Evolutionary conservation across 2,888 invertebrate species (phyloP).

Genomic region (Nephrocerus scutellatus): DNA sequence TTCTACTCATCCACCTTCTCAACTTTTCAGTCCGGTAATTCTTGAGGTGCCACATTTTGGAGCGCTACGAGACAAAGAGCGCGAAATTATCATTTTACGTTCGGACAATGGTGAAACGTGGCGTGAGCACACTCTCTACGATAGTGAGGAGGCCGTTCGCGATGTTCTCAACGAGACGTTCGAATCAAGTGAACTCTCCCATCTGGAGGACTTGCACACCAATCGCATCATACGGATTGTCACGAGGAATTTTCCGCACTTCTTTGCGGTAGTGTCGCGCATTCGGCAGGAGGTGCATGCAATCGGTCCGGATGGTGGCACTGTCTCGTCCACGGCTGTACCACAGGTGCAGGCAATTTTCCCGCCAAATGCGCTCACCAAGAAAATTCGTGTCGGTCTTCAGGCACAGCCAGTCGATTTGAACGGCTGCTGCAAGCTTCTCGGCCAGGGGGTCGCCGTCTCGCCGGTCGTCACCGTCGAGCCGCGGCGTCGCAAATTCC

Average conservation of each 20-base stretch:
- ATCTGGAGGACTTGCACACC: slow-evolving; percentile 76
- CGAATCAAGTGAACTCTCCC: slow-evolving; percentile 65
- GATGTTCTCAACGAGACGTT: slow-evolving; percentile 81
- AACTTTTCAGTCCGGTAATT: slow-evolving; percentile 66
- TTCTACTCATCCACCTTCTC: background rate
- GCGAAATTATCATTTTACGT: slow-evolving; percentile 91
- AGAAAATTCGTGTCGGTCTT: slow-evolving; percentile 95
- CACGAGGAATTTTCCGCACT: slow-evolving; percentile 96
- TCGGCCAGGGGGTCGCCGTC: slow-evolving; percentile 94
- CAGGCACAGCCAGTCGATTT: slow-evolving; percentile 92
- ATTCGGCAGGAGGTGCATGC: slow-evolving; percentile 94
- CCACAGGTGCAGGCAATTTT: slow-evolving; percentile 80
- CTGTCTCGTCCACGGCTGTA: slow-evolving; percentile 88
- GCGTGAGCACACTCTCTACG: slow-evolving; percentile 88
- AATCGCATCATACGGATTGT: slow-evolving; percentile 88
- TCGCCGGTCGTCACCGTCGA: slow-evolving; percentile 98
- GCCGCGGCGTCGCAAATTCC: slow-evolving; percentile 95
- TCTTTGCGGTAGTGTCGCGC: slow-evolving; percentile 92
- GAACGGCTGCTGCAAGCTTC: slow-evolving; percentile 74
- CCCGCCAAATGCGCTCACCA: slow-evolving; percentile 94
- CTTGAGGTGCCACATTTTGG: slow-evolving; percentile 98
- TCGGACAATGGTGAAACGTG: slow-evolving; percentile 98
- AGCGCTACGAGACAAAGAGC: slow-evolving; percentile 82
- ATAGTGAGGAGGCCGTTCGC: slow-evolving; percentile 79
- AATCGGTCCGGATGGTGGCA: slow-evolving; percentile 96